phyloP scores from a whole-genome alignment of 1,140 invertebrate genomes.

The Aphis gossypii region DNA sequence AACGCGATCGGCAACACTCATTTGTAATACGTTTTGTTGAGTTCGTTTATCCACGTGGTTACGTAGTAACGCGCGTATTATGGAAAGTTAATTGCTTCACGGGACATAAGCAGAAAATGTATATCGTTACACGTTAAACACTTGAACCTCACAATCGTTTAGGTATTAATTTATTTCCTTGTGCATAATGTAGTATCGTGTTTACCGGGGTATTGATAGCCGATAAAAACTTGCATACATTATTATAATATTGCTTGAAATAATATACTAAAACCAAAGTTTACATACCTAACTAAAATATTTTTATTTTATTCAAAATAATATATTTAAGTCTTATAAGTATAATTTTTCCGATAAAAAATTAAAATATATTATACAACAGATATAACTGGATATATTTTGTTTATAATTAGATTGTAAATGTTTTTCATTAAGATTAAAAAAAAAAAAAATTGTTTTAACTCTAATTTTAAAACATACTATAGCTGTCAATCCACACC shows the following conservation, averaged over 20 bases:
- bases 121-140: neutral
- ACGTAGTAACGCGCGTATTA: neutral
- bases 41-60: neutral
- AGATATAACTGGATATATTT: neutral
- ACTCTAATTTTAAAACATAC: no score
- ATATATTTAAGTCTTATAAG: neutral
- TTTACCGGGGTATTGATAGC: neutral
- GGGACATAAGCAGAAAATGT: neutral
- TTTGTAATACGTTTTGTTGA: slow-evolving; percentile 8
- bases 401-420: no score
- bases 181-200: neutral
- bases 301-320: neutral
- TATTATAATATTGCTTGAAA: neutral
- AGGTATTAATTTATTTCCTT: neutral
- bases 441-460: no score
- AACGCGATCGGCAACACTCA: neutral
- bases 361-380: neutral
- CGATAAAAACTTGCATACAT: neutral
- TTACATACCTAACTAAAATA: neutral
- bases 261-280: neutral
- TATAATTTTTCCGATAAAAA: neutral
- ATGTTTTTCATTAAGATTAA: no score
- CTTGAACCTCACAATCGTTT: neutral
- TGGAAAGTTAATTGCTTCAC: neutral
- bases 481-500: neutral